A percentile compares a stretch with the other conserved stretches of the same genome.
Evolutionary conservation across 2,113 vertebrate genomes (phyloP).

Genomic region (Psettodes erumei): DNA sequence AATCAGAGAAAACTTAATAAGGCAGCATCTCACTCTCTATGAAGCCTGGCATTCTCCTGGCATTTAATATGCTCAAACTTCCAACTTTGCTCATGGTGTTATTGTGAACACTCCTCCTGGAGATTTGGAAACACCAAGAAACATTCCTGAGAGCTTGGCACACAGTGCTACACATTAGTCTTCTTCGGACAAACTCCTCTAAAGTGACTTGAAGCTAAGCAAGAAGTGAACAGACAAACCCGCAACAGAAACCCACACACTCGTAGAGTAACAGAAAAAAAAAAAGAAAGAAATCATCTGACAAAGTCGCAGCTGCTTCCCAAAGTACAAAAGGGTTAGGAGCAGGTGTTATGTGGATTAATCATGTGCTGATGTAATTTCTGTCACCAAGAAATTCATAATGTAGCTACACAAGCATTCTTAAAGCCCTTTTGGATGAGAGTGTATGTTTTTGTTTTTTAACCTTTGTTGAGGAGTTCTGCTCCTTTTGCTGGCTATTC

Average conservation of each 20-base stretch:
- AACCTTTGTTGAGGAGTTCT: constrained; percentile 52
- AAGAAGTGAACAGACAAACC: constrained; percentile 15
- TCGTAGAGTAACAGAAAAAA: background rate
- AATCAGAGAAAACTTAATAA: constrained; percentile 58
- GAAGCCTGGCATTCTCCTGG: constrained; percentile 47
- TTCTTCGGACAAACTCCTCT: constrained; percentile 46
- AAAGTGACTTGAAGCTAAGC: constrained; percentile 48
- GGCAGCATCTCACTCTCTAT: constrained; percentile 49
- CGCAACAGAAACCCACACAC: constrained; percentile 11
- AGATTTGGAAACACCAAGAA: constrained; percentile 56
- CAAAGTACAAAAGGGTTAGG: constrained; percentile 49
- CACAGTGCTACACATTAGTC: constrained; percentile 42
- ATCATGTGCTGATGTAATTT: constrained; percentile 38
- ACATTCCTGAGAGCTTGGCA: constrained; percentile 62
- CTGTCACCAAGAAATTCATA: constrained; percentile 46
- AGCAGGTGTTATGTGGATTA: constrained; percentile 41
- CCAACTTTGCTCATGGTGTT: constrained; percentile 29
- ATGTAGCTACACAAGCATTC: constrained; percentile 60
- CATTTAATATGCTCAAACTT: constrained; percentile 46
- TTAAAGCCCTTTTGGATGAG: constrained; percentile 63
- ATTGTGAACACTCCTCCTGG: constrained; percentile 19
- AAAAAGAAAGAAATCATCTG: constrained; percentile 16
- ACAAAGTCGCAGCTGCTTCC: constrained; percentile 57
- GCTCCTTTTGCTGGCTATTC: constrained; percentile 71
- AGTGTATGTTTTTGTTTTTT: constrained; percentile 28